These are phyloP conservation scores for Hedya salicella DNA, from an alignment of 2,888 invertebrate genomes.

Conservation along the genomic window DNA sequence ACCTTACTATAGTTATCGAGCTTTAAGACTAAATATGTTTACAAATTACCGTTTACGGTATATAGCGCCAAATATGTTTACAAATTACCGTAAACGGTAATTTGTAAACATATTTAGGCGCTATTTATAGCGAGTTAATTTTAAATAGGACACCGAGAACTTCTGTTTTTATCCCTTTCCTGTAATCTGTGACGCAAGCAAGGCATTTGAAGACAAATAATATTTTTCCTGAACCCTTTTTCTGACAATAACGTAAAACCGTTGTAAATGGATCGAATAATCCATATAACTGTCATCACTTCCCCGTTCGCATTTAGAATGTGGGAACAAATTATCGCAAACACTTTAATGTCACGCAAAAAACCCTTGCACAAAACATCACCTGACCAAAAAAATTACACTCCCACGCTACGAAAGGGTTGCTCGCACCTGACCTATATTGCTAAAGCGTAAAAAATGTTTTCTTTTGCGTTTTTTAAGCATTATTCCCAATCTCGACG, in stretches of 20 bases:
- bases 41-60: no score
- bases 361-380: slow-evolving; percentile 75
- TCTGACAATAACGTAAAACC: slow-evolving; percentile 58
- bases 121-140: neutral
- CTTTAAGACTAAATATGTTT: neutral
- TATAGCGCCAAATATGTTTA: no score
- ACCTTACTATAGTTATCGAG: slow-evolving; percentile 5
- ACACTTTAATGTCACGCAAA: slow-evolving; percentile 74
- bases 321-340: slow-evolving; percentile 85
- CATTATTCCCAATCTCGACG: slow-evolving; percentile 68
- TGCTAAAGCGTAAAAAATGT: slow-evolving; percentile 65
- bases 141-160: neutral
- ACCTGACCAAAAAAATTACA: slow-evolving; percentile 65
- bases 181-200: neutral
- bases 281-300: slow-evolving; percentile 79
- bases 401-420: slow-evolving; percentile 84
- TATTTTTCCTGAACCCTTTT: slow-evolving; percentile 48
- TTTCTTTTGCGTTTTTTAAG: slow-evolving; percentile 79
- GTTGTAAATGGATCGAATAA: slow-evolving; percentile 65
- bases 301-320: slow-evolving; percentile 69
- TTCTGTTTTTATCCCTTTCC: slow-evolving; percentile 1
- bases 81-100: no score
- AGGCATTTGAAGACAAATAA: slow-evolving; percentile 1
- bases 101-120: no score
- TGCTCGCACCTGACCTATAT: slow-evolving; percentile 84